A percentile compares a stretch with the other conserved stretches of the same genome.
Conservation (phyloP, 2,113 vertebrate species). For the Tretioscincus oriximinensis region DNA sequence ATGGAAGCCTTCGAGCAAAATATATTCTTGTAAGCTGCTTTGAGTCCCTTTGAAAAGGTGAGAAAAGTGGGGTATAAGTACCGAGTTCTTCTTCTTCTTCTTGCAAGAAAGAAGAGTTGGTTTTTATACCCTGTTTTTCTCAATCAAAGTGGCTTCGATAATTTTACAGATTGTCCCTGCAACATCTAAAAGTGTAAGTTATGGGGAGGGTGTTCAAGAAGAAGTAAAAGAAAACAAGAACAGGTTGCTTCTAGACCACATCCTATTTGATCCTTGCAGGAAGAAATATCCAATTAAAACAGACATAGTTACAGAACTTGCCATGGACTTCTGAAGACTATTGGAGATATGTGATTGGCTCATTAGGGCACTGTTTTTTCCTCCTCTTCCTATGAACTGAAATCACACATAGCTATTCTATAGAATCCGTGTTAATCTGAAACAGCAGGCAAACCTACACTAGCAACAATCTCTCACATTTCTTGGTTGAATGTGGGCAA, state of each 20-base stretch:
- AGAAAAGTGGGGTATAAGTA: too few relatives aligned
- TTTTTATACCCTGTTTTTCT: too few relatives aligned
- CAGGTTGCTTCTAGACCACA: too few relatives aligned
- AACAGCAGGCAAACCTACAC: neutral
- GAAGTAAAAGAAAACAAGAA: too few relatives aligned
- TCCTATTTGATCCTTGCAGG: too few relatives aligned
- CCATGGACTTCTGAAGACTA: neutral
- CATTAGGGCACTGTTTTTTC: neutral
- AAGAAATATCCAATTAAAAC: neutral
- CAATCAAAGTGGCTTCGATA: neutral
- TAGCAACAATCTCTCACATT: neutral
- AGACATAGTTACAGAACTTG: too few relatives aligned
- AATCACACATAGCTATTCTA: neutral
- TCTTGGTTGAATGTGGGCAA: neutral
- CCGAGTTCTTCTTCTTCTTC: too few relatives aligned
- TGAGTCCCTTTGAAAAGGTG: too few relatives aligned
- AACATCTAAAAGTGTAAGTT: neutral
- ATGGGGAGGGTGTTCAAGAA: too few relatives aligned
- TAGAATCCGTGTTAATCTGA: neutral
- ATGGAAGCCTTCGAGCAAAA: too few relatives aligned
- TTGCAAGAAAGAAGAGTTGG: too few relatives aligned
- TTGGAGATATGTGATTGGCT: neutral
- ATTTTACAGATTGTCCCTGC: neutral
- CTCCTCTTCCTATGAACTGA: neutral
- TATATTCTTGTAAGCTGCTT: too few relatives aligned